A percentile compares a stretch with the other conserved stretches of the same genome.
phyloP scores from a whole-genome alignment of 2,113 vertebrate genomes.

The Edolisoma coerulescens region DNA sequence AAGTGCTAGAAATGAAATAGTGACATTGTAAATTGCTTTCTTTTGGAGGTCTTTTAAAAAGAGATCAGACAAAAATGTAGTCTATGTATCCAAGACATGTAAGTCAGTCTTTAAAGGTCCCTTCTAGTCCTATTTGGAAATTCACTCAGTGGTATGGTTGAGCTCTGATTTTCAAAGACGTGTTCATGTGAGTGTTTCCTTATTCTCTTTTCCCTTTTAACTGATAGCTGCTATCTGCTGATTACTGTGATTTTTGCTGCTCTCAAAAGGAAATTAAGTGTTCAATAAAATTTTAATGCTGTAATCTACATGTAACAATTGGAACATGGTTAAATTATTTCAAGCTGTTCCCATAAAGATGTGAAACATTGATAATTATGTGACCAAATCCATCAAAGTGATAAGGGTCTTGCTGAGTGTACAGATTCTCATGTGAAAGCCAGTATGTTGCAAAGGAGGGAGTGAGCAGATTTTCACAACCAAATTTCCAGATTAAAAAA shows the following conservation, averaged over 20 bases:
- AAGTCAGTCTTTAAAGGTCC: background rate
- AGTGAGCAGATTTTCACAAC: background rate
- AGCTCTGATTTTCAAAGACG: background rate
- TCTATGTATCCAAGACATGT: background rate
- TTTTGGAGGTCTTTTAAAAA: background rate
- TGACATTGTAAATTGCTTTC: background rate
- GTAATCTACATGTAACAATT: background rate
- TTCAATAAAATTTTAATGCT: background rate
- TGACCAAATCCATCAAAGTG: background rate
- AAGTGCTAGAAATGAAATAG: background rate
- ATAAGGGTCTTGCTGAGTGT: background rate
- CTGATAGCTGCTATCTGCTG: background rate
- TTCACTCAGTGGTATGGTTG: background rate
- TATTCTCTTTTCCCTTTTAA: background rate
- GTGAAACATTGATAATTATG: background rate
- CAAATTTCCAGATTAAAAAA: background rate
- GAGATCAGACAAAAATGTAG: background rate
- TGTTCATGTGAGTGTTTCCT: background rate
- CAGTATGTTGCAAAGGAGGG: background rate
- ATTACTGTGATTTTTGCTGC: background rate
- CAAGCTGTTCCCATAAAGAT: background rate
- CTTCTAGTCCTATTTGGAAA: background rate
- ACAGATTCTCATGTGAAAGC: background rate
- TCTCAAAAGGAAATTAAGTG: background rate
- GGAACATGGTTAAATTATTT: background rate